Evolutionary conservation across 2,797 vertebrate species (phyloP).

Genomic region (Sylvilagus floridanus): DNA sequence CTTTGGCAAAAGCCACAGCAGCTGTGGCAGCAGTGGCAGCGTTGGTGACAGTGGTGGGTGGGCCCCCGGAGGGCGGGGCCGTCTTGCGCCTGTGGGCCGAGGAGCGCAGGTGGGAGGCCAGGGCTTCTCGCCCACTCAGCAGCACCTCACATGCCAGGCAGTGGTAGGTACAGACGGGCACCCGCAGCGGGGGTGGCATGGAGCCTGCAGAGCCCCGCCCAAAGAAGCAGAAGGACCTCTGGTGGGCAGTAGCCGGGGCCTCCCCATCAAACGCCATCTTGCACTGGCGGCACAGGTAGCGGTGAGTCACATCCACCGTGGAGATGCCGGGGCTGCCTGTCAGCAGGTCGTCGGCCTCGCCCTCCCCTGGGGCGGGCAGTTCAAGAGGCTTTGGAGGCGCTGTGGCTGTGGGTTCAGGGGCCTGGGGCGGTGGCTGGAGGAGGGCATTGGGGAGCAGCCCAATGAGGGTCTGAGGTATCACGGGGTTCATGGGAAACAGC

Average conservation of each 20-base stretch:
- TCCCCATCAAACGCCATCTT: conserved; percentile 86
- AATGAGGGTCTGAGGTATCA: conserved; percentile 89
- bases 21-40: conserved; percentile 79
- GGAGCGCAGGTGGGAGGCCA: conserved; percentile 90
- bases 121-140: conserved; percentile 91
- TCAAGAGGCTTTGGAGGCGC: conserved; percentile 77
- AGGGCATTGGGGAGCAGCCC: conserved; percentile 86
- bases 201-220: conserved; percentile 79
- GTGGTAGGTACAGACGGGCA: conserved; percentile 88
- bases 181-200: conserved; percentile 83
- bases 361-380: conserved; percentile 73
- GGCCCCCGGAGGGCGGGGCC: conserved; percentile 84
- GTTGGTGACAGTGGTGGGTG: conserved; percentile 84
- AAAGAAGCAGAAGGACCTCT: conserved; percentile 85
- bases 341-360: conserved; percentile 83
- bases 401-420: conserved; percentile 77
- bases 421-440: conserved; percentile 81
- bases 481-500: conserved; percentile 87
- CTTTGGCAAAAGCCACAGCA: conserved; percentile 90
- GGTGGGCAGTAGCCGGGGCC: conserved; percentile 83
- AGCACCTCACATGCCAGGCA: conserved; percentile 88
- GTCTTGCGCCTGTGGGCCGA: conserved; percentile 86
- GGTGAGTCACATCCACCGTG: conserved; percentile 87
- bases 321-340: conserved; percentile 85
- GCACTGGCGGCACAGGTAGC: conserved; percentile 86